These are phyloP conservation scores for Meloe dianella DNA, from an alignment of 2,888 invertebrate genomes.

Conservation along the genomic window DNA sequence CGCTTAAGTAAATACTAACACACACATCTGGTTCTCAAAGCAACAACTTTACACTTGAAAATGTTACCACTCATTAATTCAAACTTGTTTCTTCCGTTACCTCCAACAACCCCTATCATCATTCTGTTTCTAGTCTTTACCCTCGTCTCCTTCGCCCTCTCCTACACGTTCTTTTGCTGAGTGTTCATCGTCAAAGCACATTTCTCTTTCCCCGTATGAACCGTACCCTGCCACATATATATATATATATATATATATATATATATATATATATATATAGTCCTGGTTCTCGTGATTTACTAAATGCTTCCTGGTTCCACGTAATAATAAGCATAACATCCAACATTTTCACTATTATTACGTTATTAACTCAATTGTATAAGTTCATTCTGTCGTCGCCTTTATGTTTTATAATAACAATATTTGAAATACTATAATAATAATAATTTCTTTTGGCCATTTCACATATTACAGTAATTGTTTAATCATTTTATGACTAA, in stretches of 20 bases:
- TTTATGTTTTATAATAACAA: conserved; percentile 21
- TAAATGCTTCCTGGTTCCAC: conserved; percentile 40
- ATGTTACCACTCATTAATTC: conserved; percentile 54
- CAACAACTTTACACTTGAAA: conserved; percentile 53
- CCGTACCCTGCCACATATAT: conserved; percentile 40
- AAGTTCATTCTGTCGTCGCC: conserved; percentile 24
- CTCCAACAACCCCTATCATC: conserved; percentile 17
- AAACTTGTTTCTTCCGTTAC: conserved; percentile 44
- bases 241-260: not conserved
- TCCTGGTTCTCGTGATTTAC: conserved; percentile 42
- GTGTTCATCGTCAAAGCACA: conserved; percentile 42
- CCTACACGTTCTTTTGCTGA: conserved; percentile 22
- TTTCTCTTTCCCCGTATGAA: conserved; percentile 45
- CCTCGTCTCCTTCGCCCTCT: conserved; percentile 6
- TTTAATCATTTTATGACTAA: not conserved
- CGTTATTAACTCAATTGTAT: conserved; percentile 32
- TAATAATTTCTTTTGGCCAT: not conserved
- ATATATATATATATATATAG: conserved; percentile 16
- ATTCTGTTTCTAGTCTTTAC: conserved; percentile 14
- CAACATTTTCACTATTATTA: conserved; percentile 30
- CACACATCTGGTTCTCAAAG: conserved; percentile 50
- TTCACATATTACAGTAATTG: not conserved
- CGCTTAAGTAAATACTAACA: conserved; percentile 50
- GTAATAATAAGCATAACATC: conserved; percentile 32
- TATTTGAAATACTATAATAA: conserved; percentile 14